A percentile compares a stretch with the other conserved stretches of the same genome.
Evolutionary conservation across 2,797 vertebrate genomes (phyloP).

Genomic region (Poliocrania exsul): DNA sequence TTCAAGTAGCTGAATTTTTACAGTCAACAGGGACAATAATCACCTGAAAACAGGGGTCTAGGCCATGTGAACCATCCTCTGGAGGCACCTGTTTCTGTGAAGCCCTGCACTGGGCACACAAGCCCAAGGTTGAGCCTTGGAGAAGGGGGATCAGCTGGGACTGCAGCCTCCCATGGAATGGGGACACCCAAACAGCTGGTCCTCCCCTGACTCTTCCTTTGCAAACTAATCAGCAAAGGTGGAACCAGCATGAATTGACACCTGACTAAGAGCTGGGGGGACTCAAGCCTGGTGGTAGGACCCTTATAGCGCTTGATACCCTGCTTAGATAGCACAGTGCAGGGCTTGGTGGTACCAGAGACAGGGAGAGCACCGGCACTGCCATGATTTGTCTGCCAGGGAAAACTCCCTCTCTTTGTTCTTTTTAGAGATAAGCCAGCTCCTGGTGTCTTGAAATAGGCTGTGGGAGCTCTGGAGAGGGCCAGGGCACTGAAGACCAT

Average conservation of each 20-base stretch:
- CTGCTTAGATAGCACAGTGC: not conserved
- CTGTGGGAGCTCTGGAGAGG: not conserved
- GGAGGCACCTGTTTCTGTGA: not conserved
- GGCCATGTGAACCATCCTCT: not conserved
- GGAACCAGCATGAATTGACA: not conserved
- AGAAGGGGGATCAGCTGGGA: not conserved
- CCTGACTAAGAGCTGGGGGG: not conserved
- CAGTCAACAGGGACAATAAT: not conserved
- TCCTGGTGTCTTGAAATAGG: not conserved
- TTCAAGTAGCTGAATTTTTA: not conserved
- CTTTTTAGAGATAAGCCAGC: not conserved
- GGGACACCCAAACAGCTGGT: not conserved
- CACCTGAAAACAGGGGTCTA: not conserved
- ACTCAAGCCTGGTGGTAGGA: not conserved
- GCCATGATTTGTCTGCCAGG: not conserved
- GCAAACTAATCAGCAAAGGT: not conserved
- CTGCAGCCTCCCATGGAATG: not conserved
- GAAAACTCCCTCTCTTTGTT: not conserved
- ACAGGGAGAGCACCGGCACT: not conserved
- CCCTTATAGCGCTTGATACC: not conserved
- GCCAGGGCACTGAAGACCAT: not conserved
- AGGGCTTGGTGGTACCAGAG: not conserved
- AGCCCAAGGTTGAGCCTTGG: not conserved
- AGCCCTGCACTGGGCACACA: fast-evolving
- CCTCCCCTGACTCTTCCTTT: not conserved